Base-by-base conservation (phyloP, 2,888 invertebrate genomes). In the Dastarcus helophoroides region DNA sequence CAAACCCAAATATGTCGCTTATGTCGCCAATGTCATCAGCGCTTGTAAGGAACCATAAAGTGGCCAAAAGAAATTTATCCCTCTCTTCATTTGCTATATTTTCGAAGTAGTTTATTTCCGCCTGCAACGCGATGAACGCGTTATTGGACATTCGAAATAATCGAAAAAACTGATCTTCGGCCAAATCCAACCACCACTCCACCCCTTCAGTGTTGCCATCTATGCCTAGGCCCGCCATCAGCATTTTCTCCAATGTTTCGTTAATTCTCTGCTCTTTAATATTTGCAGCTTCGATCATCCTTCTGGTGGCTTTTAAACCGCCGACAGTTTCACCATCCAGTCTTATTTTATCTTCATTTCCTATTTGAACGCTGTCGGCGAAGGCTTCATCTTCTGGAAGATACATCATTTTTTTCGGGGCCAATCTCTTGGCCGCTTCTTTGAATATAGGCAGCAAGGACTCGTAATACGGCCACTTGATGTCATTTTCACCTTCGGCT, bases 1-100 rank as follows among this genome's bases (percentile, higher is more conserved):
- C 30, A 22, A 39, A 32, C n/a, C 37, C n/a, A 17, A 17, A 17
- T 7, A 17, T 17, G n/a, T 17, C n/a, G n/a, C 19, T n/a, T 17
- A 17, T 17, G 19, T 17, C 19, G 6, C 6, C 19, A 7, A 17
- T 7, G n/a, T 17, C n/a, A 17, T 17, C 19, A 17, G 42, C 40
- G 28, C 38, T 47, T 9, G 44, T 43, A 13, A 47, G 30, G 14
- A 41, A 27, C 44, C 46, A 47, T n/a, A 47, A 17, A 30, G 36
- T 37, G 6, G 33, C 31, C n/a, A 47, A 29, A 7, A 47, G 29
- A 4, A 23, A 23, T 8, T 26, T 33, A 17, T 47, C 42, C 2
- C 37, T 36, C 4, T 36, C 22, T 30, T 42, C 38, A 9, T 34
- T 28, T 21, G 36, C 31, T 6, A 38, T 16, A 25, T 39, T 31